These are phyloP conservation scores for Trichopoda pennipes DNA, from an alignment of 2,888 invertebrate genomes.

Conservation along the genomic window DNA sequence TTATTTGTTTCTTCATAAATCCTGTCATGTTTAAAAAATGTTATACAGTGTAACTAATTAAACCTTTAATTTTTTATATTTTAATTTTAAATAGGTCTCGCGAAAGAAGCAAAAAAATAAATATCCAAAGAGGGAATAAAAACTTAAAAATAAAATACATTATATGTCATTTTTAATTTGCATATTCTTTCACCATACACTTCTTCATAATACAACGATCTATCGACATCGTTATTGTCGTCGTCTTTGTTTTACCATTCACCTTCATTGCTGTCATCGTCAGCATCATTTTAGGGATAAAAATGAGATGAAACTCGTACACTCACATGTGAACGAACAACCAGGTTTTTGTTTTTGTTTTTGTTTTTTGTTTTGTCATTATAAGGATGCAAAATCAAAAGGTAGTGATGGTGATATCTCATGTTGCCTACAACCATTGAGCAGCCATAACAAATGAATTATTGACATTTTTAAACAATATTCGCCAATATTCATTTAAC, in stretches of 20 bases:
- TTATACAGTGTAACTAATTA: constrained; percentile 63
- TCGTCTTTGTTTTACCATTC: not conserved
- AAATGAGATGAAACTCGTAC: constrained; percentile 40
- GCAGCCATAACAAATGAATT: constrained; percentile 81
- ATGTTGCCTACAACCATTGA: constrained; percentile 77
- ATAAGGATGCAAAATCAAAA: constrained; percentile 45
- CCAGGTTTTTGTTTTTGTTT: no score
- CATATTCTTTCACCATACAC: constrained; percentile 65
- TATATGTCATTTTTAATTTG: constrained; percentile 69
- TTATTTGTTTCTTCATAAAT: constrained; percentile 51
- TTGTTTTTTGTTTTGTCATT: not conserved
- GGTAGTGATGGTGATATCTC: constrained; percentile 73
- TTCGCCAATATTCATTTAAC: constrained; percentile 77
- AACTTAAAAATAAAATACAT: constrained; percentile 58
- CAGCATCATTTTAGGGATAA: constrained; percentile 41
- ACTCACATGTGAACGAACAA: not conserved
- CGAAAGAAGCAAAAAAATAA: constrained; percentile 22
- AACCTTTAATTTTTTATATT: constrained; percentile 49
- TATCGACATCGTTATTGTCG: not conserved
- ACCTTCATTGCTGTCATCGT: not conserved
- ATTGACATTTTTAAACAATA: constrained; percentile 81
- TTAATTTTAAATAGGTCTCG: constrained; percentile 50
- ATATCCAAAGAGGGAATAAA: constrained; percentile 9
- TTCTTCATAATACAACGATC: constrained; percentile 54
- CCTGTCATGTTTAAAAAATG: constrained; percentile 52